A percentile compares a stretch with the other conserved stretches of the same genome.
Evolutionary conservation across 92 coral and sea anemone genomes (phyloP).

Genomic region (Actinernus sp.): DNA sequence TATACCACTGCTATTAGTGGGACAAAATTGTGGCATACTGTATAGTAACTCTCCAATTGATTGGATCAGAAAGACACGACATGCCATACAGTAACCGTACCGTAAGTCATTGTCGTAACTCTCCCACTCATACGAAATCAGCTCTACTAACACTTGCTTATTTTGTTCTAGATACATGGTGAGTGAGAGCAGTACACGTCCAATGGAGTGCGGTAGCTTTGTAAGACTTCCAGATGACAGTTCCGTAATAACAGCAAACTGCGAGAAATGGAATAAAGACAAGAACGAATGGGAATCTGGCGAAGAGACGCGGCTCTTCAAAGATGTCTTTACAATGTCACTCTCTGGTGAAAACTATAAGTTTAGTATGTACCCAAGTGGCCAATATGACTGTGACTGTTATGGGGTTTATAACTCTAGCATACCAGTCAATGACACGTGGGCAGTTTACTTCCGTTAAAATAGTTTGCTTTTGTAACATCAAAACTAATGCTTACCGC

Average conservation of each 20-base stretch:
- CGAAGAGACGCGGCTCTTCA: background rate
- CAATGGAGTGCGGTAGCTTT: background rate
- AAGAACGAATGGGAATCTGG: background rate
- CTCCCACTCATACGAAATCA: too few species aligned
- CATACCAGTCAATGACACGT: background rate
- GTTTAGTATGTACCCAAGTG: background rate
- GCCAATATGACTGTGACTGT: background rate
- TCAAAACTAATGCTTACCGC: too few species aligned
- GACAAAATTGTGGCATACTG: too few species aligned
- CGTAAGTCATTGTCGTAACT: too few species aligned
- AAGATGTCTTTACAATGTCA: background rate
- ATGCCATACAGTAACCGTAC: too few species aligned
- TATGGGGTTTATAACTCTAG: background rate
- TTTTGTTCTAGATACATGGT: background rate
- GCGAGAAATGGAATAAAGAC: background rate
- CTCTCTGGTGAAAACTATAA: background rate
- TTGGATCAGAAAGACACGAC: too few species aligned
- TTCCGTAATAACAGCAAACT: background rate
- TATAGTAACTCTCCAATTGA: too few species aligned
- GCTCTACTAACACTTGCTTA: too few species aligned
- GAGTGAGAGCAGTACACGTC: background rate
- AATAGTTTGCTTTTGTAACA: too few species aligned
- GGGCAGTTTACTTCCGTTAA: background rate
- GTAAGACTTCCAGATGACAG: background rate
- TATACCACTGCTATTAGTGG: too few species aligned